A percentile compares a stretch with the other conserved stretches of the same genome.
Evolutionary conservation across 2,113 vertebrate genomes (phyloP).

Genomic region (Microcebus ravelobensis): DNA sequence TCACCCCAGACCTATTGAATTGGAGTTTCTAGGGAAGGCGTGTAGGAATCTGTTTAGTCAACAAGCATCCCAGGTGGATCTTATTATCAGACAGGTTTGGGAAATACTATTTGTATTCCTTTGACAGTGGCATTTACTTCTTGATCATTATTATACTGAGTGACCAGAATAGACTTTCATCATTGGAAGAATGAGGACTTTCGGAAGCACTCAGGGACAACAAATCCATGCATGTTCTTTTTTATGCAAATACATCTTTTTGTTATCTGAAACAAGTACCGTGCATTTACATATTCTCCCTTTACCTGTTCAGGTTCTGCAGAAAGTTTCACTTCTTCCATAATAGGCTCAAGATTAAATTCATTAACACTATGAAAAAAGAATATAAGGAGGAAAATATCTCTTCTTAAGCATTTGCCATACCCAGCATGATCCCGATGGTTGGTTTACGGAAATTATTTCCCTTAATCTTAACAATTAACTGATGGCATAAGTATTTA

Average conservation of each 20-base stretch:
- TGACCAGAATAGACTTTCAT: not conserved
- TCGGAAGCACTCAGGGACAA: not conserved
- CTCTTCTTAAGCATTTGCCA: not conserved
- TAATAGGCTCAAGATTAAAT: slow-evolving; percentile 2
- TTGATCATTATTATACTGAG: not conserved
- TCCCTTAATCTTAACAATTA: not conserved
- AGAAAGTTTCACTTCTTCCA: not conserved
- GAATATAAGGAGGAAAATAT: not conserved
- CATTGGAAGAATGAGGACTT: not conserved
- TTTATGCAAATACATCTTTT: not conserved
- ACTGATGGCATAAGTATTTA: not conserved
- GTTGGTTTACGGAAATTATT: not conserved
- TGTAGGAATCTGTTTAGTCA: not conserved
- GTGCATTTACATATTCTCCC: not conserved
- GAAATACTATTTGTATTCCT: slow-evolving; percentile 26
- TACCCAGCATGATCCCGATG: not conserved
- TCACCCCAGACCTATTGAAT: not conserved
- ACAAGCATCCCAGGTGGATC: not conserved
- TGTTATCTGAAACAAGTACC: not conserved
- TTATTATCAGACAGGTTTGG: not conserved
- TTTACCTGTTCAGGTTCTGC: not conserved
- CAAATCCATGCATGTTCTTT: not conserved
- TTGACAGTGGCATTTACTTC: not conserved
- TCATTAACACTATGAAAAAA: not conserved
- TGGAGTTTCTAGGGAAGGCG: slow-evolving; percentile 25